phyloP scores from a whole-genome alignment of 2,888 invertebrate genomes.

The Tyria jacobaeae region DNA sequence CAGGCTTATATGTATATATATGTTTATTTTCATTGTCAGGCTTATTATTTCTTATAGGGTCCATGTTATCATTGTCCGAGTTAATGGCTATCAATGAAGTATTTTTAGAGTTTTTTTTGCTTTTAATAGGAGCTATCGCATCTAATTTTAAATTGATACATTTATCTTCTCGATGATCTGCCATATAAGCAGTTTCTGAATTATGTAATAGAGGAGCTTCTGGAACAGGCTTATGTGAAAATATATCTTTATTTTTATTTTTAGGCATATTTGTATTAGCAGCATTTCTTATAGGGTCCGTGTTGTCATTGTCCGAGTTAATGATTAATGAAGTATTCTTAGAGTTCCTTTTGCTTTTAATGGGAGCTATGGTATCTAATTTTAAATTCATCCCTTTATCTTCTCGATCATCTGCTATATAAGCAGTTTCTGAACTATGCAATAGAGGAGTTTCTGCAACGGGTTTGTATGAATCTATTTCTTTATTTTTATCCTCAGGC shows the following conservation, averaged over 20 bases:
- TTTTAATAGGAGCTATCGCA: constrained; percentile 15
- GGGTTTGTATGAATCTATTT: background rate
- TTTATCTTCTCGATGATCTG: no score
- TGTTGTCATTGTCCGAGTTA: constrained; percentile 24
- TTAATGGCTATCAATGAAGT: constrained; percentile 18
- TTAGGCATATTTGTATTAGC: constrained; percentile 68
- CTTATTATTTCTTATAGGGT: background rate
- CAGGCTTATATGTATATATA: no score
- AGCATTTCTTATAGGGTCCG: constrained; percentile 50
- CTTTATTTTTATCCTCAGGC: background rate
- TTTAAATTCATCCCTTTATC: background rate
- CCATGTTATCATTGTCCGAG: constrained; percentile 3
- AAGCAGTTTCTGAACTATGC: background rate
- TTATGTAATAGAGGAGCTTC: no score
- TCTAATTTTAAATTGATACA: background rate
- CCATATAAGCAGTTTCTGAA: no score
- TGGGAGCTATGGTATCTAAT: background rate
- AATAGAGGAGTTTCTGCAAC: background rate
- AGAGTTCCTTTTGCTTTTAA: constrained; percentile 40
- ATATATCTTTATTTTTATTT: no score
- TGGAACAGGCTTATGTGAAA: no score
- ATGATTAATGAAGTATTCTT: constrained; percentile 23
- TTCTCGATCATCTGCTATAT: background rate
- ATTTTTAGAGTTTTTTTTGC: constrained; percentile 39
- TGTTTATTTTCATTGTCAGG: background rate